phyloP scores from a whole-genome alignment of 1,140 invertebrate species.

The Adelges cooleyi region DNA sequence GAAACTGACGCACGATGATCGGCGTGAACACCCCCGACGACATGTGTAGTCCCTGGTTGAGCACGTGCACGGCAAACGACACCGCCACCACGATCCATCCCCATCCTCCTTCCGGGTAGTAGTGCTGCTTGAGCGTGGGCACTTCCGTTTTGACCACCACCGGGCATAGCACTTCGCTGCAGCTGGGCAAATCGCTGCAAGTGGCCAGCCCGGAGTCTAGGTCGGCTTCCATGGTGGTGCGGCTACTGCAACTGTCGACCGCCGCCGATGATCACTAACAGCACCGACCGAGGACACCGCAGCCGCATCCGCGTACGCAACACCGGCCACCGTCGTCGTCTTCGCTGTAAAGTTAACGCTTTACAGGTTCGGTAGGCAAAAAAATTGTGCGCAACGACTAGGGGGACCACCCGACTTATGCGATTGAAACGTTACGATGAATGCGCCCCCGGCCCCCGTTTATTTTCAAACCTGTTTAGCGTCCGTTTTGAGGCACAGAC shows the following conservation, averaged over 20 bases:
- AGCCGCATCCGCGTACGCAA: not conserved
- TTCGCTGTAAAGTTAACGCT: not conserved
- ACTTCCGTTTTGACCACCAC: slow-evolving; percentile 30
- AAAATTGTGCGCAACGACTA: too few relatives aligned
- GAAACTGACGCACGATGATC: slow-evolving; percentile 34
- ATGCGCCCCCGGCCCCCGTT: not conserved
- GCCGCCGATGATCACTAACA: not conserved
- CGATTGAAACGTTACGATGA: not conserved
- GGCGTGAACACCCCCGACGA: slow-evolving; percentile 39
- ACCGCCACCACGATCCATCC: slow-evolving; percentile 49
- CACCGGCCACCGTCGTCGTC: not conserved
- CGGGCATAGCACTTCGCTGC: slow-evolving; percentile 34
- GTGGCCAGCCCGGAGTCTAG: slow-evolving; percentile 35
- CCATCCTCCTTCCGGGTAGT: slow-evolving; percentile 56
- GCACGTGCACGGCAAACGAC: slow-evolving; percentile 43
- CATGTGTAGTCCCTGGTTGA: slow-evolving; percentile 43
- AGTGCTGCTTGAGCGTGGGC: slow-evolving; percentile 45
- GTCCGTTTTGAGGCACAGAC: too few relatives aligned
- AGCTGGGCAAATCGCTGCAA: slow-evolving; percentile 34
- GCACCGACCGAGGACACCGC: not conserved
- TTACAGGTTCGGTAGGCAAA: not conserved
- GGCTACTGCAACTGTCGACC: not conserved
- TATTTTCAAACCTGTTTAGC: slow-evolving; percentile 1
- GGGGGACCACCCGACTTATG: too few relatives aligned
- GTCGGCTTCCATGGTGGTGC: slow-evolving; percentile 17